Evolutionary conservation across 2,797 vertebrate genomes (phyloP).

Genomic region (Remorina albescens): DNA sequence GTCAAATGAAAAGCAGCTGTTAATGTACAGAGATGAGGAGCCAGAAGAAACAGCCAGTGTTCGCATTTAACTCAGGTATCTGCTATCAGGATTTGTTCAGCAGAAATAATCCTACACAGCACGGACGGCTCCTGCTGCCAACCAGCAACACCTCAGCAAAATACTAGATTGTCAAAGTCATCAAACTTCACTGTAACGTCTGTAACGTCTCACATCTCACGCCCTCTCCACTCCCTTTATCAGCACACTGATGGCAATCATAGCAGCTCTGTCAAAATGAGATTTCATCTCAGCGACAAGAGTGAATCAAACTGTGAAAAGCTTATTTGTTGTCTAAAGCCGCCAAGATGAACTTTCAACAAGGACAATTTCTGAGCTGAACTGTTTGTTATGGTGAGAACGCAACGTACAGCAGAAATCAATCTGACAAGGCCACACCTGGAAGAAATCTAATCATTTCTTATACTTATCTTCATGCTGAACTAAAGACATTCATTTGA

Average conservation of each 20-base stretch:
- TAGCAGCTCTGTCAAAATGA: background rate
- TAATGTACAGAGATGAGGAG: constrained; percentile 8
- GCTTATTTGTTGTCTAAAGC: background rate
- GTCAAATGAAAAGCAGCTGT: constrained; percentile 54
- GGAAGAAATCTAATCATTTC: too few species aligned
- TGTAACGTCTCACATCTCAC: background rate
- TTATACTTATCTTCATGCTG: too few species aligned
- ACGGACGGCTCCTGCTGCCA: background rate
- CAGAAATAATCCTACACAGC: background rate
- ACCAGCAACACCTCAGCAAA: background rate
- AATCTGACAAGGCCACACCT: background rate
- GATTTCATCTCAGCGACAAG: background rate
- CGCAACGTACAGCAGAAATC: background rate
- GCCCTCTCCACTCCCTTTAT: background rate
- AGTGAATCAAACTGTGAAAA: background rate
- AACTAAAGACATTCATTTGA: too few species aligned
- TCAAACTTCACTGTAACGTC: background rate
- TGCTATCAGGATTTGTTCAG: constrained; percentile 25
- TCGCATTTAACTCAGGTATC: constrained; percentile 46
- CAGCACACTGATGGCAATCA: too few species aligned
- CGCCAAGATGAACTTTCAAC: background rate
- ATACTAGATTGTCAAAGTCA: background rate
- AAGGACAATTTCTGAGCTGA: background rate
- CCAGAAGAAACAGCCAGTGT: constrained; percentile 40
- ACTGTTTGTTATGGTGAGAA: too few species aligned